phyloP scores from a whole-genome alignment of 2,888 invertebrate species.

The Gasteruption jaculator region DNA sequence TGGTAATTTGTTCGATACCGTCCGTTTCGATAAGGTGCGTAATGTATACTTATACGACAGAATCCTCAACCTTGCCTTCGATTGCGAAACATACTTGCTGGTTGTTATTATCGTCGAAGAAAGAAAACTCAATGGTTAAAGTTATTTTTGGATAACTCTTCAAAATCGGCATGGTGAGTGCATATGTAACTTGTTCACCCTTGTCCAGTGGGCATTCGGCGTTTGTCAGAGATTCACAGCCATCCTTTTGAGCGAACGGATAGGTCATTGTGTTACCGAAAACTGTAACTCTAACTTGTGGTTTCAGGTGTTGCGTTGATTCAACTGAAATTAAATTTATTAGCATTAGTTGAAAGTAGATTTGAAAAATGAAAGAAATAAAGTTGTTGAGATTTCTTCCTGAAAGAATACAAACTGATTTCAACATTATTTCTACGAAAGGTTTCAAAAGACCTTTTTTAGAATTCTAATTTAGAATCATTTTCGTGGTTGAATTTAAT shows the following conservation, averaged over 20 bases:
- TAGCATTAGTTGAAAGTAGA: not conserved
- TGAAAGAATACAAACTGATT: too few species aligned
- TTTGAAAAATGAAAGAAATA: slow-evolving; percentile 1
- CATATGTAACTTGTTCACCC: slow-evolving; percentile 38
- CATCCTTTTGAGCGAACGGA: slow-evolving; percentile 35
- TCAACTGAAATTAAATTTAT: slow-evolving; percentile 24
- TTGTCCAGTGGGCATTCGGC: slow-evolving; percentile 39
- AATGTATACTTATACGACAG: slow-evolving; percentile 20
- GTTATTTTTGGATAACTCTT: slow-evolving; percentile 30
- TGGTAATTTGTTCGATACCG: too few species aligned
- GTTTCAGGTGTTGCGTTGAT: slow-evolving; percentile 28
- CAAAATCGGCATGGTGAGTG: slow-evolving; percentile 36
- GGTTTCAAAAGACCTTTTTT: too few species aligned
- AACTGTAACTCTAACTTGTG: slow-evolving; percentile 31
- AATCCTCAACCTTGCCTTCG: slow-evolving; percentile 26
- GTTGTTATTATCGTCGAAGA: slow-evolving; percentile 28
- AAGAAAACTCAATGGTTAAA: slow-evolving; percentile 30
- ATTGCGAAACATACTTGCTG: slow-evolving; percentile 36
- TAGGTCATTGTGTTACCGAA: slow-evolving; percentile 28
- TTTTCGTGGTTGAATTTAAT: too few species aligned
- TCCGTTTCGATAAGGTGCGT: too few species aligned
- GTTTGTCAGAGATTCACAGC: slow-evolving; percentile 33
- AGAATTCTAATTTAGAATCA: too few species aligned
- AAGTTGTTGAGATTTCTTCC: not conserved
- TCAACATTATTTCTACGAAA: too few species aligned